Conservation (phyloP, 2,797 vertebrate genomes). For the Brachyrhaphis roseni region DNA sequence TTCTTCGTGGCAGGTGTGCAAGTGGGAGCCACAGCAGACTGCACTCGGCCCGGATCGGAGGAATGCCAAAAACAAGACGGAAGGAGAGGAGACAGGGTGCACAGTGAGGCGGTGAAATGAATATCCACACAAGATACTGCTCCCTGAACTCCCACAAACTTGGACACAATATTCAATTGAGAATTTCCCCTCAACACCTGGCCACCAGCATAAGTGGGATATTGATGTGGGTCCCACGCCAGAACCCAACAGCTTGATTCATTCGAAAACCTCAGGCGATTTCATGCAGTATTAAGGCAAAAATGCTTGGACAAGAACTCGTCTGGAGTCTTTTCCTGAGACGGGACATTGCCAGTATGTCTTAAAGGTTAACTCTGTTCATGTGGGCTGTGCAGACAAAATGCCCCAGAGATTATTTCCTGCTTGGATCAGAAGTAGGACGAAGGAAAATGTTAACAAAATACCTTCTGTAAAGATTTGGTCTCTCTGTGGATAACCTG, state of each 20-base stretch:
- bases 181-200: constrained; percentile 80
- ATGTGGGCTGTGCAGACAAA: constrained; percentile 50
- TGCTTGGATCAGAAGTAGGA: constrained; percentile 50
- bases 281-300: constrained; percentile 65
- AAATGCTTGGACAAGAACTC: constrained; percentile 65
- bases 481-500: not conserved
- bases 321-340: constrained; percentile 71
- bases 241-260: constrained; percentile 66
- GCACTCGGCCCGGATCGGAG: constrained; percentile 65
- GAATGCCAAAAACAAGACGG: constrained; percentile 81
- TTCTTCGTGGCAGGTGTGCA: constrained; percentile 82
- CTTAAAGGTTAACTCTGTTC: constrained; percentile 41
- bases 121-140: constrained; percentile 73
- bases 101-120: constrained; percentile 53
- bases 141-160: constrained; percentile 69
- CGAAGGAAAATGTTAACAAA: not conserved
- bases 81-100: constrained; percentile 75
- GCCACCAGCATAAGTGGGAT: constrained; percentile 67
- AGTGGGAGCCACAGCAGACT: constrained; percentile 68
- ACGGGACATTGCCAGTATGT: constrained; percentile 51
- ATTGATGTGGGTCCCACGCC: constrained; percentile 68
- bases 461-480: not conserved
- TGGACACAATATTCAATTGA: constrained; percentile 75
- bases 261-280: constrained; percentile 61
- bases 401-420: constrained; percentile 59